Evolutionary conservation across 2,797 vertebrate species (phyloP).

Genomic region (Champsocephalus esox): DNA sequence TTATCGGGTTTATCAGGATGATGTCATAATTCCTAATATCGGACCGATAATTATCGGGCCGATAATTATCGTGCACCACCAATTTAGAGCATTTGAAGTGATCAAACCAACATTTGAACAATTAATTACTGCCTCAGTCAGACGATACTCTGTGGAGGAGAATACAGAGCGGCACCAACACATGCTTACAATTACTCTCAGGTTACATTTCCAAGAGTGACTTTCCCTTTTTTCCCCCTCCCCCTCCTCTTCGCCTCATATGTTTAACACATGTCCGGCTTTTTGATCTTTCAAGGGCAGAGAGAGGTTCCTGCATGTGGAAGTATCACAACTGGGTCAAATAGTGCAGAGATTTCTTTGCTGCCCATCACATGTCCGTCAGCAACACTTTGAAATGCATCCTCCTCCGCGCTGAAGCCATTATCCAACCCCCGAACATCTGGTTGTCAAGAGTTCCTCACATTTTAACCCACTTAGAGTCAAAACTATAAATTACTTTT

Average conservation of each 20-base stretch:
- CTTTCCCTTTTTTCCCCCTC: conserved; percentile 25
- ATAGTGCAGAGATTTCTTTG: conserved; percentile 25
- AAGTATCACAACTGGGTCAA: conserved; percentile 66
- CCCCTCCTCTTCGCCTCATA: conserved; percentile 51
- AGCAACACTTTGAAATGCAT: conserved; percentile 20
- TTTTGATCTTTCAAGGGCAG: conserved; percentile 57
- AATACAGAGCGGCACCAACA: conserved; percentile 15
- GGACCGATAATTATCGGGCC: too few species aligned
- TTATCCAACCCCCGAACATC: conserved; percentile 30
- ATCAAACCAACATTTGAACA: conserved; percentile 34
- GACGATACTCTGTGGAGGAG: conserved; percentile 15
- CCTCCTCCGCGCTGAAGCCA: conserved; percentile 22
- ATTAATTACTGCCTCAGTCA: conserved; percentile 24
- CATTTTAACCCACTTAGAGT: conserved; percentile 41
- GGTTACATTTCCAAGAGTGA: conserved; percentile 42
- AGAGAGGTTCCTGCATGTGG: conserved; percentile 57
- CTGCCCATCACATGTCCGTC: conserved; percentile 7
- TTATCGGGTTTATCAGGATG: too few species aligned
- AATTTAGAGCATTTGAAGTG: background rate
- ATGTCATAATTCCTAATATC: too few species aligned
- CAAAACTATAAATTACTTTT: conserved; percentile 46
- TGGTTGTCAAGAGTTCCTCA: conserved; percentile 17
- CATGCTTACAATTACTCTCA: conserved; percentile 57
- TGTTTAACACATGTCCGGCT: conserved; percentile 73
- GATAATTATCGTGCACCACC: too few species aligned